Base-by-base conservation (phyloP, 1,140 invertebrate species). In the Aleiodes sp. region DNA sequence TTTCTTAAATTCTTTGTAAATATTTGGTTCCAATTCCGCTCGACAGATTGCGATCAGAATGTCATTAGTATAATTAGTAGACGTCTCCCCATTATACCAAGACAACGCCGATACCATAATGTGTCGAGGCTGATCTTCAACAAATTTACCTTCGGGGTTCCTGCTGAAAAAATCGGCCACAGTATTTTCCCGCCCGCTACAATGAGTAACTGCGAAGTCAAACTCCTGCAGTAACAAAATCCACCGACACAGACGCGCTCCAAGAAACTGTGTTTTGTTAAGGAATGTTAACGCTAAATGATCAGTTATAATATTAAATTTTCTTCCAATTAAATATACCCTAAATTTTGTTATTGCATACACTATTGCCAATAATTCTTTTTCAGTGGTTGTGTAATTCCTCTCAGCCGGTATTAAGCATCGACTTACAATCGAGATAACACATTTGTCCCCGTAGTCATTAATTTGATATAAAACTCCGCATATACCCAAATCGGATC, bases 341-440 rank as follows among this genome's bases (percentile, higher is more conserved):
- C 60, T 19, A 6, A 41, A 62, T 12, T 62, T 62, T 21, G 19
- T 12, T 1, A 62, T 12, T 10, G 29, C n/a, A 41, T 62, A 62
- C 2, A 61, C 43, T 10, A 71, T 67, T 1, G 70, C 70, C 16
- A 71, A 57, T 6, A 71, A 39, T 35, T 71, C 56, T 4, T 9
- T 26, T 12, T 59, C 14, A 10, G 57, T 60, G 3, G 57, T 60
- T 3, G 29, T 60, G 9, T 60, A 60, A 35, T 60, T 33, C 14
- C 8, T 16, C 3, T 60, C 57, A n/a, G 57, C 57, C 2, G 57
- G 14, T 4, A 2, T 6, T 16, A 60, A 35, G 14, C 57, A 60
- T 31, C 57, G 26, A 16, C 57, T 60, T 8, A 60, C 57, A 3
- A 35, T 14, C 6, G 57, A 29, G n/a, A 59, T 29, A 28, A 59